phyloP scores from a whole-genome alignment of 35 echinoderm and acorn worm species.

The Patiria miniata region DNA sequence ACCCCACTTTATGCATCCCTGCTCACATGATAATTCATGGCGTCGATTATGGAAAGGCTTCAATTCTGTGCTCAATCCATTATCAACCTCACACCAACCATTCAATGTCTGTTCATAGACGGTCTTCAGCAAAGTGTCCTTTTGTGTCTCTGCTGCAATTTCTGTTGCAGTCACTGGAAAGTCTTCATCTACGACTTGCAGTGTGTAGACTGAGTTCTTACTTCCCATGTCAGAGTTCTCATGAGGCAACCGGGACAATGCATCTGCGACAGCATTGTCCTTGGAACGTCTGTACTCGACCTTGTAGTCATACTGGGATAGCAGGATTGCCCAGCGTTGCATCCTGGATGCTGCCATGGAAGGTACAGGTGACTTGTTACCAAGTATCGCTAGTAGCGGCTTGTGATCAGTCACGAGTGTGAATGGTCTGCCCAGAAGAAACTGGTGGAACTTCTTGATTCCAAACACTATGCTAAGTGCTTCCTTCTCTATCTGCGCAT shows the following conservation, averaged over 20 bases:
- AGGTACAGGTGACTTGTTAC: neutral
- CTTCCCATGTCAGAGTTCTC: too few species aligned
- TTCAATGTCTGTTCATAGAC: too few species aligned
- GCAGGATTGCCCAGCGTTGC: constrained; percentile 7
- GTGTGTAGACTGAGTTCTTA: too few species aligned
- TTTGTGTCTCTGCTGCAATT: constrained; percentile 36
- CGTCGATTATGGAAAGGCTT: too few species aligned
- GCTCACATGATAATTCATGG: too few species aligned
- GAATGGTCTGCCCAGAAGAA: neutral
- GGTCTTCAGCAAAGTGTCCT: constrained; percentile 40
- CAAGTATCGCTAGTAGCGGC: neutral
- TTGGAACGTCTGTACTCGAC: constrained; percentile 32
- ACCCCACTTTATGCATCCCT: constrained; percentile 4
- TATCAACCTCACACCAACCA: constrained; percentile 22
- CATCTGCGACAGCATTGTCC: constrained; percentile 11
- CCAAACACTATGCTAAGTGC: too few species aligned
- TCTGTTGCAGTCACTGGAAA: constrained; percentile 30
- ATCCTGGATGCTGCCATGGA: neutral
- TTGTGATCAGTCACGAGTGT: neutral
- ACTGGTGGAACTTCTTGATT: neutral
- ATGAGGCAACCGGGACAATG: too few species aligned
- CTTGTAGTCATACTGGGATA: too few species aligned
- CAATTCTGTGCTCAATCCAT: too few species aligned
- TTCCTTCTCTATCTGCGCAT: too few species aligned
- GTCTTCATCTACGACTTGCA: too few species aligned